A percentile compares a stretch with the other conserved stretches of the same genome.
Conservation (phyloP, 2,113 vertebrate species). For the Cynopterus brachyotis region DNA sequence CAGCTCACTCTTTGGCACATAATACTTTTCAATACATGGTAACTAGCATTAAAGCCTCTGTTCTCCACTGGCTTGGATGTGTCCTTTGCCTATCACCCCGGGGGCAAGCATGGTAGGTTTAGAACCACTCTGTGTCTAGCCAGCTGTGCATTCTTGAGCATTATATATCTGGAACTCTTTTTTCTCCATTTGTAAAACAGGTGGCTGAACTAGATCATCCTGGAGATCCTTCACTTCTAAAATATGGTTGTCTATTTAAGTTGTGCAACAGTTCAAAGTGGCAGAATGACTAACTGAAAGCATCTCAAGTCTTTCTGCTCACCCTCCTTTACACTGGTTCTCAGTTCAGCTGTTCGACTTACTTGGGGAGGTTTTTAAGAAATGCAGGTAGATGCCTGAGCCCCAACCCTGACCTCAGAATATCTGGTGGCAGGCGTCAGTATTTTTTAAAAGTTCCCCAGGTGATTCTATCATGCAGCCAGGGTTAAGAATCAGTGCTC, state of each 20-base stretch:
- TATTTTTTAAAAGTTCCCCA: neutral
- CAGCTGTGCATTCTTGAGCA: neutral
- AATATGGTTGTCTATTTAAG: neutral
- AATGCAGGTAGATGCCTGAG: neutral
- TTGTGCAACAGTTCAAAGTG: neutral
- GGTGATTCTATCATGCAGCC: neutral
- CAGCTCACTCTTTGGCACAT: neutral
- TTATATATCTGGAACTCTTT: neutral
- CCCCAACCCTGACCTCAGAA: neutral
- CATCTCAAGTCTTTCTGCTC: neutral
- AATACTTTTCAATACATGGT: neutral
- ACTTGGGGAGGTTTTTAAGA: neutral
- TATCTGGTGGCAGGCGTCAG: neutral
- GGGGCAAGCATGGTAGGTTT: neutral
- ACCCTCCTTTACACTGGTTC: neutral
- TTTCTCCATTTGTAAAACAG: neutral
- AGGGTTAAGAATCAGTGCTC: neutral
- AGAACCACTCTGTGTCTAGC: neutral
- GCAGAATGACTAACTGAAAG: neutral
- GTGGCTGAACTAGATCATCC: neutral
- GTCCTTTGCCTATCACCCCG: neutral
- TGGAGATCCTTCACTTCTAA: neutral
- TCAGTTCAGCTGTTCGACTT: neutral
- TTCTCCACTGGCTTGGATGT: no score
- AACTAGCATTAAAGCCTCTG: neutral